Evolutionary conservation across 2,797 vertebrate species (phyloP).

Genomic region (Craterocephalus amniculus): DNA sequence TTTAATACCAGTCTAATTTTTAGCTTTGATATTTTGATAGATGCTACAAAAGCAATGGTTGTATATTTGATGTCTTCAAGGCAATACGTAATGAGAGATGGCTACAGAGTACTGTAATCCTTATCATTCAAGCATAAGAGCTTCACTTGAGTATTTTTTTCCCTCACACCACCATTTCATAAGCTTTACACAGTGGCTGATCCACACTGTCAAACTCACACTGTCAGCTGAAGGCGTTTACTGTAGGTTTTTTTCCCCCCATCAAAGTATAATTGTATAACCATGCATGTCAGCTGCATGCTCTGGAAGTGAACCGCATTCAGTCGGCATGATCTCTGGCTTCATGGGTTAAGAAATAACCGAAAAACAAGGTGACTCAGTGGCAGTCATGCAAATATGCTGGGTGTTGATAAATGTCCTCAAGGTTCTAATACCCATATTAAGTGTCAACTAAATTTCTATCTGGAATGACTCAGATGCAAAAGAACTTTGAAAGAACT

Average conservation of each 20-base stretch:
- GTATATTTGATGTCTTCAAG: not conserved
- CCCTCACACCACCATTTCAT: not conserved
- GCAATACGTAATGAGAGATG: not conserved
- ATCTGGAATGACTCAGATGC: slow-evolving; percentile 6
- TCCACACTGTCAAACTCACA: slow-evolving; percentile 10
- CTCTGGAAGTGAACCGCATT: slow-evolving; percentile 18
- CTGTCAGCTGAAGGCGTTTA: not conserved
- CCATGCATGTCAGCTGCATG: slow-evolving; percentile 26
- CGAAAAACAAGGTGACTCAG: slow-evolving; percentile 19
- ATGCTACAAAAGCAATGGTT: not conserved
- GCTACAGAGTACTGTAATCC: not conserved
- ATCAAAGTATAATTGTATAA: slow-evolving; percentile 50
- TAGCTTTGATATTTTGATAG: not conserved
- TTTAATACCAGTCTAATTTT: not conserved
- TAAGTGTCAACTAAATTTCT: not conserved
- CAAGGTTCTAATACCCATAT: not conserved
- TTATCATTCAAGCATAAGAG: not conserved
- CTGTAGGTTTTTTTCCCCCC: not conserved
- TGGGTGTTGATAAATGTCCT: not conserved
- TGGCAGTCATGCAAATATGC: not conserved
- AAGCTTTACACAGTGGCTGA: slow-evolving; percentile 1
- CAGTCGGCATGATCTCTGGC: slow-evolving; percentile 20
- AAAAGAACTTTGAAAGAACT: slow-evolving; percentile 15
- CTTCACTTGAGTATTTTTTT: not conserved
- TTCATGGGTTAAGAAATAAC: slow-evolving; percentile 30